Base-by-base conservation (phyloP, 2,797 vertebrate species). In the Sphenodon punctatus region DNA sequence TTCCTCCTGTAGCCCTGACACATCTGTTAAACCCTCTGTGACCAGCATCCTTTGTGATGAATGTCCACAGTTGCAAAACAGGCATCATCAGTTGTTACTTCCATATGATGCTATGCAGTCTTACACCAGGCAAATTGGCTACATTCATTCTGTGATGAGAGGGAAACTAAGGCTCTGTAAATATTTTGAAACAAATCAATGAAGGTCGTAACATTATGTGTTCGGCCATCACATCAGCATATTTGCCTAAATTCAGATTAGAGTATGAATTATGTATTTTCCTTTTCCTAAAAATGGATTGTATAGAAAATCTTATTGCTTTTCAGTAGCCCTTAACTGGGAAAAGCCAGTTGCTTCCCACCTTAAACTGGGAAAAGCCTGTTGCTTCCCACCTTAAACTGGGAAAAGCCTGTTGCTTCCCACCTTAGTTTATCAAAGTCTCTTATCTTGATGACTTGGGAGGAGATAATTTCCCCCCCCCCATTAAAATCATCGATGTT, bases 391-490 rank as follows among this genome's bases (percentile, higher is more conserved):
- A n/a, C n/a, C n/a, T n/a, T n/a, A n/a, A n/a, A n/a, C n/a, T n/a
- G 38, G 20, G 34, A 30, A 36, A 45, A 51, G 83, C 79, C 81
- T 91, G 60, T 76, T 76, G 63, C 55, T 17, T 80, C 41, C 16
- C 45, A 75, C 22, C 49, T 59, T 17, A 56, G 22, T 74, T 66
- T 32, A 58, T n/a, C 46, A 23, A 66, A 66, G 63, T 66, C 41
- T n/a, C 19, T 15, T 27, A 12, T 76, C 51, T 6, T 1, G 65
- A 48, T 65, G 72, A 42, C 43, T 80, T 66, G 43, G 81, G 59
- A 0, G 1, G 65, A 63, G 53, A 42, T 30, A 0, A 0, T 20
- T 72, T 58, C 11, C 23, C 45, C 43, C 39, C 8, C 7, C 55
- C 15, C n/a, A 49, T 25, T 75, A 60, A 86, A 89, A 66, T 34